phyloP scores from a whole-genome alignment of 2,888 invertebrate species.

The Leptothorax acervorum region DNA sequence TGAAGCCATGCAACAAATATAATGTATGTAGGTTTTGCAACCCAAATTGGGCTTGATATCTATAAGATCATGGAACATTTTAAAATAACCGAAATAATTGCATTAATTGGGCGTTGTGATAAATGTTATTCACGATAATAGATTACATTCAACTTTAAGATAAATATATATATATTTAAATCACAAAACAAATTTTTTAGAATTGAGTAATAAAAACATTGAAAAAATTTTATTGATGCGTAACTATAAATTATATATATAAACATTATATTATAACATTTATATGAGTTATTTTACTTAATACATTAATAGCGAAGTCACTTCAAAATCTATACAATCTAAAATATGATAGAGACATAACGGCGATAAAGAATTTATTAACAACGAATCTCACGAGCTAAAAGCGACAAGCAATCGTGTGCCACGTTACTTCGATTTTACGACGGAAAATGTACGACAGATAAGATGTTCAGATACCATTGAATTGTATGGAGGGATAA shows the following conservation, averaged over 20 bases:
- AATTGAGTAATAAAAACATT: background rate
- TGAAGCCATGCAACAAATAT: background rate
- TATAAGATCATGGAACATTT: background rate
- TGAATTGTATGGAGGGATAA: background rate
- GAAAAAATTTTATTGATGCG: background rate
- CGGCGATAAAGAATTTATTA: background rate
- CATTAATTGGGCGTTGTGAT: background rate
- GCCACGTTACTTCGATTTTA: background rate
- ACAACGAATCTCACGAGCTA: background rate
- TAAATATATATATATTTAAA: background rate
- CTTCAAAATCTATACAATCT: background rate
- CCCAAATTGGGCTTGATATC: background rate
- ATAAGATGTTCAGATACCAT: background rate
- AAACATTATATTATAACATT: background rate
- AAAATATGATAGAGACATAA: background rate
- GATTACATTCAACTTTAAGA: background rate
- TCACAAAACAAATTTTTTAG: background rate
- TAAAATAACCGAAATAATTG: background rate
- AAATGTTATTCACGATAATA: background rate
- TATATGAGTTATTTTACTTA: slow-evolving; percentile 4
- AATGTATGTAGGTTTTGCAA: background rate
- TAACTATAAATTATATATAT: background rate
- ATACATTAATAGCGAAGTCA: background rate
- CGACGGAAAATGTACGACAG: background rate
- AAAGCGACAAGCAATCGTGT: background rate